Evolutionary conservation across 2,113 vertebrate species (phyloP), one percentile per base, ranked within the genome.

Genomic region (Phodopus roborovskii): DNA sequence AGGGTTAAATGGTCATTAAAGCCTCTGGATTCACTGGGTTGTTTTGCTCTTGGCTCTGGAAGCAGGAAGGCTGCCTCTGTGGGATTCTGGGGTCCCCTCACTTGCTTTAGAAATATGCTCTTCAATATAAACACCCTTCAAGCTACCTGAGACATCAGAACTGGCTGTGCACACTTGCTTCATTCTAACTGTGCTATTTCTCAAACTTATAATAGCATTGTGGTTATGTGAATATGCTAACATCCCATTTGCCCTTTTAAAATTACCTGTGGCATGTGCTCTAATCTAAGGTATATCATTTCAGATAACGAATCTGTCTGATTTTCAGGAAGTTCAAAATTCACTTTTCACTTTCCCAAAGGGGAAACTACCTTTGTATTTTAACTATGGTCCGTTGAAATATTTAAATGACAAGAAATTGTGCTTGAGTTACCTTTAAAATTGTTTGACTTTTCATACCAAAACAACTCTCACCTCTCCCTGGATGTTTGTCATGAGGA

Each of bases 401-500:
- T 56, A 60, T 20, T 88, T 84, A 77, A 92, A 94, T 87, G 75
- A 64, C n/a, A 42, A 75, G n/a, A 87, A 91, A 92, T 71, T 19
- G 15, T 84, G 4, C 22, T 91, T 91, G 87, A 90, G 60, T 11
- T 9, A 39, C 79, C 70, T 89, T 88, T 66, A 87, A 97, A 90
- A 92, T 36, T 20, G 56, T 77, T 74, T 93, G 68, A 26, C 68
- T 94, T 78, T 22, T 84, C 92, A 50, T 71, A 86, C 50, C 73
- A 94, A 90, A 96, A 77, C 9, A 91, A 95, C 45, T 84, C 45
- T 82, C 82, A 81, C 19, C 45, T 93, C 58, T 56, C 74, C 95
- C 75, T 42, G 45, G 28, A 90, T 94, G 95, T 95, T 73, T 95
- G 83, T 91, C 90, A 96, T 94, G 42, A 95, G 95, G 42, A 91